A percentile compares a stretch with the other conserved stretches of the same genome.
Evolutionary conservation across 2,888 invertebrate genomes (phyloP).

Genomic region (Odontomyia ornata): DNA sequence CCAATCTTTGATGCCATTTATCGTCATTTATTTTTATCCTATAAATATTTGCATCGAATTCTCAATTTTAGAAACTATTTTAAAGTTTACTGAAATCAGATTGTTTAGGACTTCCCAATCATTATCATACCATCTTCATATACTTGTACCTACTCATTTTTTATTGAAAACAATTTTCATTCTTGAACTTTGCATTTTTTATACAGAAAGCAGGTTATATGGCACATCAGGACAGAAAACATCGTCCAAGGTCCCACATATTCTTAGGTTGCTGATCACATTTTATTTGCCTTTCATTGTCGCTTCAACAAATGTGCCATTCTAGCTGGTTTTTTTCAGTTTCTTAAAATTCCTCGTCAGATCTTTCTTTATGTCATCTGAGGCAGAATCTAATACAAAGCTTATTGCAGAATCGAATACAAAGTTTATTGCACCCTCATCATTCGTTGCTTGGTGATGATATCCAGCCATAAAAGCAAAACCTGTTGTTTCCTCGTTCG

Average conservation of each 20-base stretch:
- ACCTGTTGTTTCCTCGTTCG: not conserved
- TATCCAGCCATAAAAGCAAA: slow-evolving; percentile 21
- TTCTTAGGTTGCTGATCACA: slow-evolving; percentile 54
- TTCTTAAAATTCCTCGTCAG: slow-evolving; percentile 45
- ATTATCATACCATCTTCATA: not conserved
- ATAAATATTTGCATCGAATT: slow-evolving; percentile 50
- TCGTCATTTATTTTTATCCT: slow-evolving; percentile 54
- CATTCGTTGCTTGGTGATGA: not conserved
- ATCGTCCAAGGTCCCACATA: slow-evolving; percentile 48
- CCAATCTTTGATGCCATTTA: slow-evolving; percentile 42
- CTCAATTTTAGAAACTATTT: too few relatives aligned
- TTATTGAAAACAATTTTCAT: slow-evolving; percentile 55
- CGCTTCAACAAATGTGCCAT: too few relatives aligned
- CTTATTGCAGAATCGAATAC: slow-evolving; percentile 5
- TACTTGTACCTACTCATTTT: slow-evolving; percentile 52
- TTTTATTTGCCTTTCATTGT: slow-evolving; percentile 55
- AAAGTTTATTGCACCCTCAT: not conserved
- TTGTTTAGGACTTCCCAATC: not conserved
- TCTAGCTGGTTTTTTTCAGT: slow-evolving; percentile 52
- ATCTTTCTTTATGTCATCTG: slow-evolving; percentile 51
- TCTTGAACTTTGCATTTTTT: slow-evolving; percentile 53
- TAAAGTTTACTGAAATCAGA: too few relatives aligned
- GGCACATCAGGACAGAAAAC: slow-evolving; percentile 55
- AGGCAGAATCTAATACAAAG: slow-evolving; percentile 44
- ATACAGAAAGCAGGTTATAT: slow-evolving; percentile 56